phyloP scores from a whole-genome alignment of 2,113 vertebrate species.

The Rana temporaria region DNA sequence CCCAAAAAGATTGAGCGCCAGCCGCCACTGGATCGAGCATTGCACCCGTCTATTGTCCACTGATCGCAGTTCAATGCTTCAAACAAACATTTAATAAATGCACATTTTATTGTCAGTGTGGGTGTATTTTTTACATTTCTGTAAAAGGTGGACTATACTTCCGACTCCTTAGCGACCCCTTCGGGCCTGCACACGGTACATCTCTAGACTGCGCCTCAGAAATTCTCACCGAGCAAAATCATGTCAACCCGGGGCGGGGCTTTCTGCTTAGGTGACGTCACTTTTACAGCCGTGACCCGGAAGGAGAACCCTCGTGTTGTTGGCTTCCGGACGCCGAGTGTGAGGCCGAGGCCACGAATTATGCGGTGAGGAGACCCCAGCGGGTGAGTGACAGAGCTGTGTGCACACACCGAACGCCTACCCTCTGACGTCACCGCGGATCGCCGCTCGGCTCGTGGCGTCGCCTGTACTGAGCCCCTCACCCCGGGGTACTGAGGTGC shows the following conservation, averaged over 20 bases:
- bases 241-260: constrained; percentile 4
- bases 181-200: background rate
- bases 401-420: background rate
- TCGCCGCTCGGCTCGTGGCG: background rate
- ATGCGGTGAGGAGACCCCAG: constrained; percentile 29
- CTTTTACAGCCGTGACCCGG: constrained; percentile 16
- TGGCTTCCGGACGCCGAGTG: constrained; percentile 31
- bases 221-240: background rate
- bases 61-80: no score
- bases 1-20: no score
- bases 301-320: constrained; percentile 12
- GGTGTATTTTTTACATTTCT: no score
- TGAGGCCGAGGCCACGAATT: constrained; percentile 17
- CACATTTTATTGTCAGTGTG: no score
- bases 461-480: background rate
- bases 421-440: background rate
- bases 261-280: constrained; percentile 8
- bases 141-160: no score
- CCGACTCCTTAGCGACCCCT: no score
- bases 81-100: no score
- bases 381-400: constrained; percentile 19
- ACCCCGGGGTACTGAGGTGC: no score
- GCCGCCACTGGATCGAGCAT: no score
- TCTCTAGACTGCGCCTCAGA: background rate
- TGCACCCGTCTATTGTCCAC: no score